Evolutionary conservation across 53 echinoderm and acorn worm genomes (phyloP).

Genomic region (Arbacia lixula): DNA sequence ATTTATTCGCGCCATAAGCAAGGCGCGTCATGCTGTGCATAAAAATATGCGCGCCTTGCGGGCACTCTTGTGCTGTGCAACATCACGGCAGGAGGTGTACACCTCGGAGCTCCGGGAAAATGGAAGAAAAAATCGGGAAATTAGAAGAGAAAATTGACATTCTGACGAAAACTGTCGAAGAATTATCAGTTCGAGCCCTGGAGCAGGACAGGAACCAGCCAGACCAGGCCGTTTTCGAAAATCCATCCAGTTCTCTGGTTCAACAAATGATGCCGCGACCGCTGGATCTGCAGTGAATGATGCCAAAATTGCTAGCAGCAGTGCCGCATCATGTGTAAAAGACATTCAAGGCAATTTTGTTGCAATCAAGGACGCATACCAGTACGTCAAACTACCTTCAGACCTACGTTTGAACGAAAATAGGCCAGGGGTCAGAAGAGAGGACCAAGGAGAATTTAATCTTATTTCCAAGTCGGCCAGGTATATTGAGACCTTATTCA

Average conservation of each 20-base stretch:
- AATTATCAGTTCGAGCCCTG: neutral
- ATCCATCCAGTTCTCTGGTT: no score
- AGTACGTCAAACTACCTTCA: constrained; percentile 11
- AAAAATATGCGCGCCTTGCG: no score
- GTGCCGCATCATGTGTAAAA: neutral
- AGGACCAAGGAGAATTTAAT: constrained; percentile 18
- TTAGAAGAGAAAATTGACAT: no score
- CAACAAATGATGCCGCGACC: no score
- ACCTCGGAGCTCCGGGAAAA: no score
- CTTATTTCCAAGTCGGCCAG: constrained; percentile 22
- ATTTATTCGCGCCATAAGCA: no score
- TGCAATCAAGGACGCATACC: neutral
- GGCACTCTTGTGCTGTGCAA: no score
- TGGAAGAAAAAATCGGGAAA: no score
- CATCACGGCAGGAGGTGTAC: no score
- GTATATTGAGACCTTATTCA: constrained; percentile 16
- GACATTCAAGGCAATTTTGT: neutral
- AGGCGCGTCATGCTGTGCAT: no score
- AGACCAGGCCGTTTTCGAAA: no score
- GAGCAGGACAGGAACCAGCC: no score
- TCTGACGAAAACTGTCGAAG: neutral
- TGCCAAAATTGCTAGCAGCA: neutral
- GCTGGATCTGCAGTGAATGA: neutral
- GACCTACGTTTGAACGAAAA: constrained; percentile 33
- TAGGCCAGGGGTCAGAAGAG: neutral